Base-by-base conservation (phyloP, 2,888 invertebrate species). In the Chironomus riparius region DNA sequence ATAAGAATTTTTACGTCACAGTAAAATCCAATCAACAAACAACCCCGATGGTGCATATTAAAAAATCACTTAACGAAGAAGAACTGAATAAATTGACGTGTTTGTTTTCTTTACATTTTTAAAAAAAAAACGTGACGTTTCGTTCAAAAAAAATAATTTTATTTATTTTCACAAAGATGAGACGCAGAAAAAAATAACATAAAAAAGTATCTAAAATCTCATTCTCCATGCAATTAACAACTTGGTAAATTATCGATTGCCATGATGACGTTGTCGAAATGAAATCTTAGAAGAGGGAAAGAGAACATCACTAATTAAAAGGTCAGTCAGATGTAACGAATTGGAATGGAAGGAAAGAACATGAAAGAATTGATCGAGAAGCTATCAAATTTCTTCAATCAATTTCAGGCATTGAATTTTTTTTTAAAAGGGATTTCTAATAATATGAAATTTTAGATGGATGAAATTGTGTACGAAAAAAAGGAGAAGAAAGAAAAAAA, bases 301-400 rank as follows among this genome's bases (percentile, higher is more conserved):
- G 56, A 56, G 65, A 65, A 22, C 56, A 18, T 18, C 56, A 65
- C 65, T 24, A 65, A 65, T 65, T 65, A 24, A 65, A 65, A 65
- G 65, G 65, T 65, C 65, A 65, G 65, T 65, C 65, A 24, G 21
- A 65, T 65, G 65, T 65, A 65, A 24, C 65, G 65, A 56, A 56
- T 56, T 56, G 56, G 6, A 56, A 56, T 18, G 56, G 15, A 50
- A 50, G 15, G 15, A 50, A 50, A 2, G n/a, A 13, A 10, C 50
- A 50, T n/a, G 15, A 50, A 50, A 50, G 15, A 50, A n/a, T 50
- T 50, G 18, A 62, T 21, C 18, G 21, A 62, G 18, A 21, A 62
- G 12, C 21, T 62, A 62, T 21, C 15, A 62, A 62, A 62, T 62
- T 21, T 62, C 21, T 22, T 62, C 15, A 62, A 62, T 62, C 21